phyloP scores from a whole-genome alignment of 2,888 invertebrate species.

The Selenia dentaria region DNA sequence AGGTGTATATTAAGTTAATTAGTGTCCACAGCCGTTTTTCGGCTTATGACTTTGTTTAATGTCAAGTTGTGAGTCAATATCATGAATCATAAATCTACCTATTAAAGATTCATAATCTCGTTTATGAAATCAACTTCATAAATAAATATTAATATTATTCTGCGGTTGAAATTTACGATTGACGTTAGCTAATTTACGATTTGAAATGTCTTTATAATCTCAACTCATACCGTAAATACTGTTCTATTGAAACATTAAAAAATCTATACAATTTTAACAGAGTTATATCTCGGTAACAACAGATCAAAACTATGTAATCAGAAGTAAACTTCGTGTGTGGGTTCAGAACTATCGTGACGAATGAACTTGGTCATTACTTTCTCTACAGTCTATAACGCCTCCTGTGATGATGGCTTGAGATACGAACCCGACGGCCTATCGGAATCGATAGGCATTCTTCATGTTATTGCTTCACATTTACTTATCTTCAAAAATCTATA shows the following conservation, averaged over 20 bases:
- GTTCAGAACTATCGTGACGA: constrained; percentile 60
- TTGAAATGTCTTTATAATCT: background rate
- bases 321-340: constrained; percentile 66
- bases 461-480: constrained; percentile 42
- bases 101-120: constrained; percentile 16
- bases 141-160: constrained; percentile 3
- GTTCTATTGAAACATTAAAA: constrained; percentile 16
- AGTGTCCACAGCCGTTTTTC: background rate
- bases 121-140: constrained; percentile 18
- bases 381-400: constrained; percentile 63
- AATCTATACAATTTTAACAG: too few relatives aligned
- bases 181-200: background rate
- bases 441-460: constrained; percentile 47
- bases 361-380: constrained; percentile 68
- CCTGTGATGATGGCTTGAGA: constrained; percentile 62
- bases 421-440: constrained; percentile 52
- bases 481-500: constrained; percentile 46
- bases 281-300: constrained; percentile 32
- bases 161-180: constrained; percentile 6
- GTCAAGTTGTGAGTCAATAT: constrained; percentile 17
- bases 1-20: constrained; percentile 6
- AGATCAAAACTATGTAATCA: constrained; percentile 45
- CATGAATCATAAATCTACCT: constrained; percentile 24
- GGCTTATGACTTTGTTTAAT: constrained; percentile 13
- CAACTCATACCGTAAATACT: background rate